Percentiles rank a stretch among this genome's conserved stretches.
Evolutionary conservation across 2,113 vertebrate species (phyloP).

Genomic region (Chloropsis hardwickii): DNA sequence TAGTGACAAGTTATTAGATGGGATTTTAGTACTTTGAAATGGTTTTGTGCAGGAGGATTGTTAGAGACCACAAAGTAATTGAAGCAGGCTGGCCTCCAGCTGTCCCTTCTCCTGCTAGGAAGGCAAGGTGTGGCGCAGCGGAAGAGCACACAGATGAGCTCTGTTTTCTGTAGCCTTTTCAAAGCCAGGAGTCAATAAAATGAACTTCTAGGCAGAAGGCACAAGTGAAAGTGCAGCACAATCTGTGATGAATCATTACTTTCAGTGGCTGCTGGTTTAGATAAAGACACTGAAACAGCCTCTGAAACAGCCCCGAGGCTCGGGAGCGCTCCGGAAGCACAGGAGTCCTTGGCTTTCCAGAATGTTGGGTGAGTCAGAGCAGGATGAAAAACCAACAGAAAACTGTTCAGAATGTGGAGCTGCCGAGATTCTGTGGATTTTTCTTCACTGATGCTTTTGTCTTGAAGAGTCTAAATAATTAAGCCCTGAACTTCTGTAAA

Average conservation of each 20-base stretch:
- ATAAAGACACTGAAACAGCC: neutral
- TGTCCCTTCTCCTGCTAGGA: neutral
- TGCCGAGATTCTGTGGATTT: neutral
- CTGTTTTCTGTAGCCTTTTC: neutral
- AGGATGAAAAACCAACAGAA: neutral
- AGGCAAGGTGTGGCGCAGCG: neutral
- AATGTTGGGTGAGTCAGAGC: neutral
- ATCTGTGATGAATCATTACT: neutral
- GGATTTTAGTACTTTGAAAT: slow-evolving; percentile 8
- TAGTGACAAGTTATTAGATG: slow-evolving; percentile 12
- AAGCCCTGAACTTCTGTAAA: neutral
- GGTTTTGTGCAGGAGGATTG: slow-evolving; percentile 12
- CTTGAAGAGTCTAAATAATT: neutral
- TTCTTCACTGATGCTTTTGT: neutral
- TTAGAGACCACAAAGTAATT: slow-evolving; percentile 9
- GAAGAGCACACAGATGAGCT: neutral
- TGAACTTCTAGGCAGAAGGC: neutral
- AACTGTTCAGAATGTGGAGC: neutral
- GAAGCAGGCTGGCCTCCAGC: neutral
- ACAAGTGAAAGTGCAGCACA: neutral
- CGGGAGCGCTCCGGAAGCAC: neutral
- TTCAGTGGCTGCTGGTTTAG: neutral
- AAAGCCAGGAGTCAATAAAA: neutral
- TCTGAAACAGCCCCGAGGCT: neutral
- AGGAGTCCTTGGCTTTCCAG: neutral